phyloP scores from a whole-genome alignment of 2,113 vertebrate species.

The Pogona vitticeps region DNA sequence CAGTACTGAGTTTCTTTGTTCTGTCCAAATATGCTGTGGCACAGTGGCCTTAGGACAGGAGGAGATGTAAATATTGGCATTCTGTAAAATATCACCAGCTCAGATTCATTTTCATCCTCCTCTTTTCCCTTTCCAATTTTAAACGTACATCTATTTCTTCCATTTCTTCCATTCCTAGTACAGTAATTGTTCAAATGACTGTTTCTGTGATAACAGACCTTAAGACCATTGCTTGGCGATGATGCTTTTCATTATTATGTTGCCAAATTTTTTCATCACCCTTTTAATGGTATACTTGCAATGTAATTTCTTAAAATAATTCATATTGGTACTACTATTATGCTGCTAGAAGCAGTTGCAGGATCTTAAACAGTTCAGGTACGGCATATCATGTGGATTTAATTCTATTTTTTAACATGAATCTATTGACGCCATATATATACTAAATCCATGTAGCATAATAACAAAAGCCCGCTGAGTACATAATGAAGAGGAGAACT shows the following conservation, averaged over 20 bases:
- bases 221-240: no score
- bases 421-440: background rate
- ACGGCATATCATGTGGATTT: background rate
- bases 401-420: background rate
- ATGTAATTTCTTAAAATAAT: no score
- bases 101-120: background rate
- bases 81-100: background rate
- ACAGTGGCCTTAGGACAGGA: no score
- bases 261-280: no score
- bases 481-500: conserved; percentile 17
- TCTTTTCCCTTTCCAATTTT: background rate
- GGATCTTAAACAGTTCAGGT: background rate
- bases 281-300: no score
- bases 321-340: background rate
- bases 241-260: no score
- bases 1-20: background rate
- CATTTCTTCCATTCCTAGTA: background rate
- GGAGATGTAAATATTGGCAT: background rate
- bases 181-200: background rate
- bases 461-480: conserved; percentile 17
- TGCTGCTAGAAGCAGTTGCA: background rate
- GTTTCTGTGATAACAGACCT: no score
- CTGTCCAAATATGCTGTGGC: background rate
- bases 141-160: background rate
- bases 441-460: background rate